Evolutionary conservation across 2,113 vertebrate species (phyloP), one percentile per base, ranked within the genome.

Genomic region (Pungitius pungitius): DNA sequence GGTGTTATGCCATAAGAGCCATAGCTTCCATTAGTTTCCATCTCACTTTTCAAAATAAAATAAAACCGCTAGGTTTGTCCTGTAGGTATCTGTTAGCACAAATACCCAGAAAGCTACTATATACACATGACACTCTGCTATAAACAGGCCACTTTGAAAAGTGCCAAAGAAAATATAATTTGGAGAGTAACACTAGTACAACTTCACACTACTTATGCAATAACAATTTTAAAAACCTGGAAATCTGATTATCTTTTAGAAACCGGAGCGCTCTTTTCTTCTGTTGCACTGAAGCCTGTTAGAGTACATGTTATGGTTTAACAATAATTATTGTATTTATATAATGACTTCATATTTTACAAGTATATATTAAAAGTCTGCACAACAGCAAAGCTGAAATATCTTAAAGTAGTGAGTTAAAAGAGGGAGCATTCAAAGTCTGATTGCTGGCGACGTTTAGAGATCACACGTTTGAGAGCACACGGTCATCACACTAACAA

Each of bases 311-410:
- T 81, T 77, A 79, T 73, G 58, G 74, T 83, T 85, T 80, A 62
- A 81, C 75, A 77, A 84, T 73, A 77, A 60, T 75, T 72, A 65
- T 62, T 80, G 79, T 73, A 77, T 89, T 82, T 81, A 87, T 81
- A 82, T 83, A 55, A 82, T 79, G 66, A 86, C 45, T 85, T 73
- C 79, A 52, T 85, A 87, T 83, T 61, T 87, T 82, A 91, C 70
- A 89, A 55, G 75, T 87, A 80, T 85, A 84, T 83, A 82, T 87
- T 77, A 85, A 88, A 90, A 79, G 73, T 86, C 74, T 80, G 66
- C 80, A 77, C 82, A 72, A 82, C 33, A 61, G 74, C 27, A 81
- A 73, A 81, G 76, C 69, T 81, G 78, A 73, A 47, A 56, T 66
- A 52, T 47, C 35, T 71, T 55, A 20, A 76, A 66, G 55, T 62